phyloP scores from a whole-genome alignment of 2,888 invertebrate species.

The Bombyx huttoni region DNA sequence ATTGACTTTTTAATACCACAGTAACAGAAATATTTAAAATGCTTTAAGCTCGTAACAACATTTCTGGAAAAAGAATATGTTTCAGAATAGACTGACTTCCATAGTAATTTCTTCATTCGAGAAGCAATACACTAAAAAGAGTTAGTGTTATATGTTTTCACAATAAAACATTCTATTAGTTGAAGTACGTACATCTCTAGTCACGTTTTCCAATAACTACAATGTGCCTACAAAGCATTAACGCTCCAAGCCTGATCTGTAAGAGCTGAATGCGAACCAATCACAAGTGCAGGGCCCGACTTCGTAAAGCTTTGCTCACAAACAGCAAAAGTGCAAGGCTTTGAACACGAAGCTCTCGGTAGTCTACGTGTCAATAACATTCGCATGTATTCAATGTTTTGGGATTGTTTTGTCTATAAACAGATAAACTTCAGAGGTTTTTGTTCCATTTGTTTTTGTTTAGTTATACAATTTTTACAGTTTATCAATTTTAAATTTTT shows the following conservation, averaged over 20 bases:
- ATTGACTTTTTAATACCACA: no score
- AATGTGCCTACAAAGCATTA: background rate
- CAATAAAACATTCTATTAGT: background rate
- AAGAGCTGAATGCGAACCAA: conserved; percentile 1
- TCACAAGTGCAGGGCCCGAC: conserved; percentile 1
- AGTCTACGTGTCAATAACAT: conserved; percentile 2
- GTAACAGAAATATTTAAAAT: no score
- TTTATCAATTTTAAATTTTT: background rate
- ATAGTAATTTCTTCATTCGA: no score
- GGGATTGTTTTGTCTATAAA: background rate
- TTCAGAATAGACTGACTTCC: no score
- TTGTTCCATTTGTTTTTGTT: background rate
- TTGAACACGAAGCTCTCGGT: conserved; percentile 6
- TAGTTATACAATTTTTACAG: background rate
- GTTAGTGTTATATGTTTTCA: no score
- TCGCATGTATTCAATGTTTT: background rate
- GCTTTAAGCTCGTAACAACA: no score
- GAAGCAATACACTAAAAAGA: no score
- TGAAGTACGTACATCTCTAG: background rate
- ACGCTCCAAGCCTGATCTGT: conserved; percentile 1
- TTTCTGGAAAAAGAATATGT: no score
- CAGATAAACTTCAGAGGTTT: background rate
- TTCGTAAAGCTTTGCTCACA: conserved; percentile 5
- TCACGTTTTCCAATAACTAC: background rate
- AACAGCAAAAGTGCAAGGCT: conserved; percentile 7